These are phyloP conservation scores for Gonocerus acuteangulatus DNA, from an alignment of 2,888 invertebrate genomes.

Conservation along the genomic window DNA sequence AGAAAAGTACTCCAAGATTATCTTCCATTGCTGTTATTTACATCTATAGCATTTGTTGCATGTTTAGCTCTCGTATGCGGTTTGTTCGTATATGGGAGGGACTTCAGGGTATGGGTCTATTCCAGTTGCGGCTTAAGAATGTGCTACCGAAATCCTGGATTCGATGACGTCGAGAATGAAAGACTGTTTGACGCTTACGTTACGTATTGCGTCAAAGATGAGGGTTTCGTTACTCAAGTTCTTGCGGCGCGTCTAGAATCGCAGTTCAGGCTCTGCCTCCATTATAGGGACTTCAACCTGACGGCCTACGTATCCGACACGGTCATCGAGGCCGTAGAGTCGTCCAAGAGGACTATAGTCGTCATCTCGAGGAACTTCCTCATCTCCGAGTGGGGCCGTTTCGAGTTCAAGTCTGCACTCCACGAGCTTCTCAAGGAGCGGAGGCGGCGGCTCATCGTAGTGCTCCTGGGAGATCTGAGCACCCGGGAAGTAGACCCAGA, in stretches of 20 bases:
- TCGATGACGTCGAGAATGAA: slow-evolving; percentile 75
- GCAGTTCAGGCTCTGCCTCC: slow-evolving; percentile 78
- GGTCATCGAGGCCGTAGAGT: slow-evolving; percentile 84
- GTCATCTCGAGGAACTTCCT: slow-evolving; percentile 88
- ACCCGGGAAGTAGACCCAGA: slow-evolving; percentile 85
- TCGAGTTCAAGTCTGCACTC: slow-evolving; percentile 89
- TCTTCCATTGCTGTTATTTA: slow-evolving; percentile 67
- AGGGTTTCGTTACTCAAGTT: slow-evolving; percentile 81
- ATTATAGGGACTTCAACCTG: slow-evolving; percentile 84
- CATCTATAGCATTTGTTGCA: slow-evolving; percentile 67
- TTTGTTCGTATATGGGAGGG: slow-evolving; percentile 67
- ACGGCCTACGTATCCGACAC: slow-evolving; percentile 86
- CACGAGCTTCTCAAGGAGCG: slow-evolving; percentile 83
- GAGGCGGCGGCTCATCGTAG: slow-evolving; percentile 77
- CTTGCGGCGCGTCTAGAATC: slow-evolving; percentile 81
- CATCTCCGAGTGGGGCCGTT: slow-evolving; percentile 89
- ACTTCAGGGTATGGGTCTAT: slow-evolving; percentile 77
- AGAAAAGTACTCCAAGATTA: slow-evolving; percentile 62
- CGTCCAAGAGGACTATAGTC: slow-evolving; percentile 79
- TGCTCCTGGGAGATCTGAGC: slow-evolving; percentile 82
- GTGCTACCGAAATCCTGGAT: slow-evolving; percentile 74
- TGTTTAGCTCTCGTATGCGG: slow-evolving; percentile 41
- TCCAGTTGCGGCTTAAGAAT: slow-evolving; percentile 76
- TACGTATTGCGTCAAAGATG: slow-evolving; percentile 88
- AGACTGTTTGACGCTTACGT: slow-evolving; percentile 91